Evolutionary conservation across 2,797 vertebrate genomes (phyloP), one percentile per base, ranked within the genome.

Genomic region (Helicolenus hilgendorfi): DNA sequence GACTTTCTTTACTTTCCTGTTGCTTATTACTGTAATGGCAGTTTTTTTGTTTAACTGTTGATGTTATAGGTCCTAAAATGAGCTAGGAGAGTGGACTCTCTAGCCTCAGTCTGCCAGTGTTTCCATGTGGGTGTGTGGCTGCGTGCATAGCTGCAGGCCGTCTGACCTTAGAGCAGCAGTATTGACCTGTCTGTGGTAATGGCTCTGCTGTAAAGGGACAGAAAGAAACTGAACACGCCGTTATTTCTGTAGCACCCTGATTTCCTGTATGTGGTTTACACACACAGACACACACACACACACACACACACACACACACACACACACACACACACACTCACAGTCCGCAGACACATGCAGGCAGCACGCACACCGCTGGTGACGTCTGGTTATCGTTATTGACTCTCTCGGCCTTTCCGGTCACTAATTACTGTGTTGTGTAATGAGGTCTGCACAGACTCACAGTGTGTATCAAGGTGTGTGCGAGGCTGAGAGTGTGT

Each of bases 341-440:
- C 20, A 58, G 56, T 53, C 27, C 29, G 1, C 74, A 76, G 49
- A 36, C 14, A 65, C 68, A 60, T 2, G 4, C 65, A 80, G 35
- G 60, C 75, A 73, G 55, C 60, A 18, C 35, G 20, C 73, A 29
- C 22, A 24, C 59, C 13, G 33, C 77, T 81, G 35, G 45, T 69
- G 77, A 74, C 26, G 72, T 89, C 90, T 94, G 90, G 86, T 69
- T 75, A n/a, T 67, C 83, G 60, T 92, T 91, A 91, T 41, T 81
- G 80, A 63, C 81, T 88, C 72, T 89, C 74, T 85, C 15, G 27
- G 63, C 49, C 81, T 84, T 55, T 91, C 53, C 73, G 60, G 88
- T 91, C 86, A 89, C 63, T 91, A 88, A 96, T 91, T 89, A 88
- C 76, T 59, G 55, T 62, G 69, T 65, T 79, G 62, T 79, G 59